These are phyloP conservation scores for Chloroceryle inda DNA, from an alignment of 2,797 vertebrate species.

Conservation along the genomic window DNA sequence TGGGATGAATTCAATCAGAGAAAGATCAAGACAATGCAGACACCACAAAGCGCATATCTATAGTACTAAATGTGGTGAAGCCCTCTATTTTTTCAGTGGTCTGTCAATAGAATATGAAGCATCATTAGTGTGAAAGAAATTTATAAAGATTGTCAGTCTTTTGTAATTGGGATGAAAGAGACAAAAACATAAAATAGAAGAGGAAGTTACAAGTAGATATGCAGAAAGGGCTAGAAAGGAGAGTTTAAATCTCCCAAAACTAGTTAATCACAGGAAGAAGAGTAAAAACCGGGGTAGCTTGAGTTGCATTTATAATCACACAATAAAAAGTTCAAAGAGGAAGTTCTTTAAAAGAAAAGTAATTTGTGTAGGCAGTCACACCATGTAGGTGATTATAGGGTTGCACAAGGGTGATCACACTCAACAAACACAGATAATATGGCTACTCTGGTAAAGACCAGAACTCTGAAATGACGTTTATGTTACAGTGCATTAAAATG, in stretches of 20 bases:
- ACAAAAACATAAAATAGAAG: neutral
- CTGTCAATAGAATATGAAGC: neutral
- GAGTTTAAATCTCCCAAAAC: neutral
- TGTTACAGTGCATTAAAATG: neutral
- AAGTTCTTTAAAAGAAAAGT: neutral
- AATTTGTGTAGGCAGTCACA: neutral
- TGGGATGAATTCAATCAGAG: neutral
- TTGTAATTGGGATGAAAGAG: neutral
- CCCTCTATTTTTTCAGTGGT: neutral
- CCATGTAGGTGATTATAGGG: neutral
- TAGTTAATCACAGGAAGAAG: neutral
- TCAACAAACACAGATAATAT: neutral
- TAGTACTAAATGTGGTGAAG: neutral
- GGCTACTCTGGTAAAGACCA: neutral
- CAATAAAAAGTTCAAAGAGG: neutral
- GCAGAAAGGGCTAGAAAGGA: neutral
- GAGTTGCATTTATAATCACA: neutral
- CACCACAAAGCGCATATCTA: neutral
- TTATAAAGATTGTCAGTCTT: neutral
- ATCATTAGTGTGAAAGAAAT: neutral
- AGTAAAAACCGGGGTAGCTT: neutral
- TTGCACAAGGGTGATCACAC: neutral
- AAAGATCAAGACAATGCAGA: neutral
- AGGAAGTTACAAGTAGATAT: neutral
- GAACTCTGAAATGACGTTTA: neutral